Conservation (phyloP, 1,140 invertebrate genomes). For the Eurytemora carolleeae region DNA sequence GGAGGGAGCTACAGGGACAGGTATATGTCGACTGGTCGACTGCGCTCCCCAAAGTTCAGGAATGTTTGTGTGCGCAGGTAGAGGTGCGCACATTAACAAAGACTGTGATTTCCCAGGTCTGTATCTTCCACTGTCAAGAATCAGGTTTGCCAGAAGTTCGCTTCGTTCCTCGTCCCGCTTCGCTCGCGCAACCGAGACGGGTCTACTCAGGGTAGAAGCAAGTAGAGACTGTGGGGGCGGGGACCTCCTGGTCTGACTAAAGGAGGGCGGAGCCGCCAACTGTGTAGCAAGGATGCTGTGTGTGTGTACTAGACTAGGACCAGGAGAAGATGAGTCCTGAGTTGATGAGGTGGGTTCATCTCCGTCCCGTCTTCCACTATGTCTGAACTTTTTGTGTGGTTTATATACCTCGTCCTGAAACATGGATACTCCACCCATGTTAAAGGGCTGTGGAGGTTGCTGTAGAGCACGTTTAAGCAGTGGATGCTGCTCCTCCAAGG, state of each 20-base stretch:
- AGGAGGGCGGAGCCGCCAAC: constrained; percentile 25
- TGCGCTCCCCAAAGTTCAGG: no score
- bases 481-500: constrained; percentile 52
- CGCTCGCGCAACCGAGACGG: neutral
- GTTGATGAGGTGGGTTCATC: constrained; percentile 25
- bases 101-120: constrained; percentile 3
- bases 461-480: constrained; percentile 73
- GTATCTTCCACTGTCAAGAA: constrained; percentile 1
- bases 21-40: neutral
- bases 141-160: constrained; percentile 11
- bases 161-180: constrained; percentile 2
- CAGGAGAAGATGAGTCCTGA: constrained; percentile 25
- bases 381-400: constrained; percentile 77
- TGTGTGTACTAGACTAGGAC: constrained; percentile 26
- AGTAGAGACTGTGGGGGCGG: constrained; percentile 16
- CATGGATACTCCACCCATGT: constrained; percentile 46
- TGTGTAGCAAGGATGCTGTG: constrained; percentile 29
- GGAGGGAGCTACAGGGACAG: neutral
- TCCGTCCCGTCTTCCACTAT: constrained; percentile 19
- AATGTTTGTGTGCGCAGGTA: constrained; percentile 4
- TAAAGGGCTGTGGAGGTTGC: constrained; percentile 47
- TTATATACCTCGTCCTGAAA: constrained; percentile 85
- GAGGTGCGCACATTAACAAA: constrained; percentile 16
- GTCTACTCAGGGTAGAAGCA: constrained; percentile 7
- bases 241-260: constrained; percentile 25